Percentiles rank a stretch among this genome's conserved stretches.
Conservation (phyloP, 2,797 vertebrate species). For the Rhinichthys osculus region DNA sequence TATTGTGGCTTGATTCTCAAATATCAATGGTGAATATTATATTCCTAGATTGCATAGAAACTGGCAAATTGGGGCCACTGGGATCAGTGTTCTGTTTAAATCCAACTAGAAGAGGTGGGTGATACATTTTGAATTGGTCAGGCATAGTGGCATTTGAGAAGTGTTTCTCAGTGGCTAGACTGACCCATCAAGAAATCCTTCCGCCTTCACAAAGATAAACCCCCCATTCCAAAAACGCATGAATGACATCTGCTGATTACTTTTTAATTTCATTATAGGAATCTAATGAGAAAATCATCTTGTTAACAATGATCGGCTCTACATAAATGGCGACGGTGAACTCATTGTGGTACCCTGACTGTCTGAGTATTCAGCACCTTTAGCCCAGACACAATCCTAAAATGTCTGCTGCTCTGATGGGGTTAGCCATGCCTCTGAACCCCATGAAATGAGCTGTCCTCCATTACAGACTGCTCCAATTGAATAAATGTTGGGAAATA, state of each 20-base stretch:
- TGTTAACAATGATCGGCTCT: conserved; percentile 60
- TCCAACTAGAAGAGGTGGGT: conserved; percentile 53
- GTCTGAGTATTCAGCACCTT: conserved; percentile 46
- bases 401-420: conserved; percentile 51
- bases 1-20: background rate
- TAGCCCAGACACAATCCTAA: conserved; percentile 46
- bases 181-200: conserved; percentile 59
- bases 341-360: conserved; percentile 41
- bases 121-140: conserved; percentile 58
- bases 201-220: conserved; percentile 50
- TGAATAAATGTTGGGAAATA: conserved; percentile 46
- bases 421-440: conserved; percentile 39
- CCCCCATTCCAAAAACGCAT: conserved; percentile 45
- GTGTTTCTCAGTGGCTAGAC: conserved; percentile 46
- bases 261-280: conserved; percentile 61
- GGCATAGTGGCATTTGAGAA: conserved; percentile 59
- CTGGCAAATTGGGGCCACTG: conserved; percentile 36
- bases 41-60: conserved; percentile 17
- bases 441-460: conserved; percentile 42
- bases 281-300: conserved; percentile 61
- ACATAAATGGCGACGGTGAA: conserved; percentile 50
- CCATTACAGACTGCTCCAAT: conserved; percentile 38
- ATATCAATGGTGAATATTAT: background rate
- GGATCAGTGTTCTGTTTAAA: conserved; percentile 58
- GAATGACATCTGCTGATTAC: conserved; percentile 59